Evolutionary conservation across 2,797 vertebrate genomes (phyloP).

Genomic region (Glyptemys insculpta): DNA sequence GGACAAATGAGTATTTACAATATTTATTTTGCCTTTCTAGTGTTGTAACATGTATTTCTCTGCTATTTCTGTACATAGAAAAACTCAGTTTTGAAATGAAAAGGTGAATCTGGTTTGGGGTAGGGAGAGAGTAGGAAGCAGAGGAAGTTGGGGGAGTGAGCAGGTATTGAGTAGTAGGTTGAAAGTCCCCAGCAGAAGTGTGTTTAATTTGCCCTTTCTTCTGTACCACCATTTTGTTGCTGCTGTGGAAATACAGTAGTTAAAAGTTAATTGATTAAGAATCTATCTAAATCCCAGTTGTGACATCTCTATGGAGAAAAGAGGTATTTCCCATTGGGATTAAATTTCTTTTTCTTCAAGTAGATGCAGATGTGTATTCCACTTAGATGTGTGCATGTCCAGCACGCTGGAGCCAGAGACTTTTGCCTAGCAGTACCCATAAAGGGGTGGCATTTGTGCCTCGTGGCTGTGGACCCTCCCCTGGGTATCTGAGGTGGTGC

Average conservation of each 20-base stretch:
- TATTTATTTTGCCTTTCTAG: conserved; percentile 44
- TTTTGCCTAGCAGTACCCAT: background rate
- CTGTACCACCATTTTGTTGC: conserved; percentile 21
- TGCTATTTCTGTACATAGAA: conserved; percentile 42
- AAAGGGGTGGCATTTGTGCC: background rate
- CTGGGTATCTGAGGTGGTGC: background rate
- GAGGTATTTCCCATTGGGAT: conserved; percentile 20
- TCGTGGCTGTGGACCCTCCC: background rate
- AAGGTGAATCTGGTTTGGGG: background rate
- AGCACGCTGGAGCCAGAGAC: background rate
- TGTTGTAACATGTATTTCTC: conserved; percentile 51
- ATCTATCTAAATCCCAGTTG: conserved; percentile 45
- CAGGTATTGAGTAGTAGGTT: background rate
- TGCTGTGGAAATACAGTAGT: conserved; percentile 37
- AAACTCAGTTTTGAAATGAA: conserved; percentile 30
- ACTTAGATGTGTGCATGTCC: background rate
- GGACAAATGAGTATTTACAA: conserved; percentile 45
- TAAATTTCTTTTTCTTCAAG: background rate
- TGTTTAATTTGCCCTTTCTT: conserved; percentile 44
- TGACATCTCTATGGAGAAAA: conserved; percentile 41
- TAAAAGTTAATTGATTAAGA: conserved; percentile 19
- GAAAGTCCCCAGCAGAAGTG: conserved; percentile 22
- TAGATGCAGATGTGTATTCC: background rate
- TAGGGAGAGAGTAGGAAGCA: conserved; percentile 26
- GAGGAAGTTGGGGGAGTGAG: background rate